Evolutionary conservation across 2,888 invertebrate genomes (phyloP), one percentile per base, ranked within the genome.

Genomic region (Troides oblongomaculatus): DNA sequence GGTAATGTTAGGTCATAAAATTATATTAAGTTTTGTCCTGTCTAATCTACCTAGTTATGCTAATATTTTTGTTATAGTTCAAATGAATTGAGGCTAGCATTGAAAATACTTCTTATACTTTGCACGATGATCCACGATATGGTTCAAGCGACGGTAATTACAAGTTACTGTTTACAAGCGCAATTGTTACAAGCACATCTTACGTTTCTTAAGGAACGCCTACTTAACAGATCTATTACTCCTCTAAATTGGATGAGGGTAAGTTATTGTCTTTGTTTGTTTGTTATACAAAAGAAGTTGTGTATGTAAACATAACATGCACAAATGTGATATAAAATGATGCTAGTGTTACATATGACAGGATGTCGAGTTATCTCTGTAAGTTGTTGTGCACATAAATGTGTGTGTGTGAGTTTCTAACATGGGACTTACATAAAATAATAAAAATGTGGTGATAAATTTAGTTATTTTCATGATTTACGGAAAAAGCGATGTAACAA

Each of bases 111-210:
- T 10, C 84, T 97, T 70, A 93, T 96, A 43, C 81, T 94, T 58
- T 95, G 95, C 74, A 96, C 96, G 14, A 83, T 96, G 71, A 95
- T 95, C 85, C 97, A 97, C 80, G 97, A 97, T 82, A 94, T 96
- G 86, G 95, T 97, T 68, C 96, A 97, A 86, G 96, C 96, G n/a
- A 95, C 96, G 5, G 94, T 97, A 66, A 94, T 97, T 74, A 95
- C 96, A 46, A 97, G 96, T 84, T 97, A 97, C 84, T 96, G 96
- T 77, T 93, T 97, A 30, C 97, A 97, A 89, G 96, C 96, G 63
- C 96, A 97, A 83, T 88, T 97, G 68, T 83, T 97, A 73, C 95
- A 95, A 72, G 95, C 95, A 0, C 96, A 96, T 80, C 92, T 97
- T 64, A 93, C 94, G 78, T 96, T 96, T 79, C 87, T 97, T 39